A percentile compares a stretch with the other conserved stretches of the same genome.
These are phyloP conservation scores for Teinopalpus imperialis DNA, from an alignment of 2,888 invertebrate species.

Conservation along the genomic window DNA sequence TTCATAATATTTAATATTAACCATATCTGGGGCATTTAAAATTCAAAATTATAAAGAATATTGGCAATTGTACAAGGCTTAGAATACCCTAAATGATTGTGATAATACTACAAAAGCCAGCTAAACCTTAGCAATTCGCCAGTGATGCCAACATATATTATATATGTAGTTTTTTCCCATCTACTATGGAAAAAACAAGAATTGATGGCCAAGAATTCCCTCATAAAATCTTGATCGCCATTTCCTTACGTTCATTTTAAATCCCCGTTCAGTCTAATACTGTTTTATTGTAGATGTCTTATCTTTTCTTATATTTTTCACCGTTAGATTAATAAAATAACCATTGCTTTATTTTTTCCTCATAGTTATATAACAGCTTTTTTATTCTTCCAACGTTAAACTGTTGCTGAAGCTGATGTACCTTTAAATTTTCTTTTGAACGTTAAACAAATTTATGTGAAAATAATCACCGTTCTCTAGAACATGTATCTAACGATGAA, in stretches of 20 bases:
- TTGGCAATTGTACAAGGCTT: slow-evolving; percentile 3
- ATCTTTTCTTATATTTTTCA: background rate
- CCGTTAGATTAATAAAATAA: too few species aligned
- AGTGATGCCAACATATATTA: slow-evolving; percentile 14
- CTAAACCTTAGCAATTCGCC: slow-evolving; percentile 10
- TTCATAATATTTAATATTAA: too few species aligned
- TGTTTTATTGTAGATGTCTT: slow-evolving; percentile 6
- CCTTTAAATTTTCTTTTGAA: background rate
- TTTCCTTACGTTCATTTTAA: slow-evolving; percentile 18
- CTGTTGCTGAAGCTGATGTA: background rate
- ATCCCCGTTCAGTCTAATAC: slow-evolving; percentile 2
- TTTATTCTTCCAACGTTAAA: background rate
- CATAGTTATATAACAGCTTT: too few species aligned
- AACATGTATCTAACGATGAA: background rate
- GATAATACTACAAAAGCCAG: slow-evolving; percentile 5
- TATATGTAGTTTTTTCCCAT: background rate
- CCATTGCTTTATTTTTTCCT: too few species aligned
- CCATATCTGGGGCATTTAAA: too few species aligned
- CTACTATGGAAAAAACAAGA: slow-evolving; percentile 10
- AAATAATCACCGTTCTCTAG: too few species aligned
- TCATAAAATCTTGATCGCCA: slow-evolving; percentile 14
- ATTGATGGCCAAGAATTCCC: slow-evolving; percentile 20
- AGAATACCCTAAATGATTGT: too few species aligned
- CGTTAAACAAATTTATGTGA: too few species aligned
- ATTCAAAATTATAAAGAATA: background rate